Base-by-base conservation (phyloP, 1,140 invertebrate species). In the Brachionus plicatilis region DNA sequence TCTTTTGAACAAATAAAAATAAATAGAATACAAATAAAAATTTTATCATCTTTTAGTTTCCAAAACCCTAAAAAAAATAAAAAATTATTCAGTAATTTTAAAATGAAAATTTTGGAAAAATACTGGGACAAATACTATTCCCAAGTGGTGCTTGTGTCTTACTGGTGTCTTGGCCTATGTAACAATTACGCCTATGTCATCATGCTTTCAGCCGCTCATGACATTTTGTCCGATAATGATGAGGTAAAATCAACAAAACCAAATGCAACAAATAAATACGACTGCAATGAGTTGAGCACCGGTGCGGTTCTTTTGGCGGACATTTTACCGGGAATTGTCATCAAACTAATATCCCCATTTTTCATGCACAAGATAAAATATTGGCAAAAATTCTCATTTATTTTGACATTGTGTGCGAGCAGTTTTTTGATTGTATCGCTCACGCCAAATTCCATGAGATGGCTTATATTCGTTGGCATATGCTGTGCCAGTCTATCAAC, bases 141-240 rank as follows among this genome's bases (percentile, higher is more conserved):
- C 9, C 68, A 72, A 72, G n/a, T 72, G n/a, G 68, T 72, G 8
- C 37, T 72, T 2, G 68, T 72, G 17, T 45, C 68, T 2, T 72
- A 72, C 20, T 79, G 94, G 94, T 90, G 95, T 1, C 89, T 96
- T 8, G 94, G 94, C 14, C 88, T 96, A 1, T 94, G 93, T 87
- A 96, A 95, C 88, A 95, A 96, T 89, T 95, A 94, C 90, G 94
- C 94, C 60, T 95, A 95, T 89, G 94, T 95, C n/a, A 93, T 96
- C 1, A 95, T 96, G 94, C 89, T 96, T 14, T 94, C 93, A 87
- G 94, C 94, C 1, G 94, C 94, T 1, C 92, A 94, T 88, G 94
- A 95, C 88, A 94, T 95, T 80, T 90, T 95, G 4, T 20, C 68
- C 83, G 86, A 88, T 85, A 86, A 89, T 83, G 85, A 87, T 82